phyloP scores from a whole-genome alignment of 2,113 vertebrate species.

The Cyanocitta stelleri region DNA sequence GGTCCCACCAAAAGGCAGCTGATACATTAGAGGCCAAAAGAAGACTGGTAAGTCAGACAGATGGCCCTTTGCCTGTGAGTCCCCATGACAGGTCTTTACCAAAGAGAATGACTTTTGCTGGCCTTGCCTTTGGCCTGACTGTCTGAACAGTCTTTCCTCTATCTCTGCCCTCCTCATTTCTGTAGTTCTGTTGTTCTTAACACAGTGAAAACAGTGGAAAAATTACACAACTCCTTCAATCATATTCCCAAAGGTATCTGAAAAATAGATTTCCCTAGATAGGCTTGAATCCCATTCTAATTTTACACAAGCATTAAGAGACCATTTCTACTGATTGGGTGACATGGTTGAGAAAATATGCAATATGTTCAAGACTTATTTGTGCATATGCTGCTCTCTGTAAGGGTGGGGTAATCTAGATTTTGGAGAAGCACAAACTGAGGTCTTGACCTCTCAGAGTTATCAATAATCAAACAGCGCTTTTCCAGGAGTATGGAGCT shows the following conservation, averaged over 20 bases:
- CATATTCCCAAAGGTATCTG: slow-evolving; percentile 32
- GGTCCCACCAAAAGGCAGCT: neutral
- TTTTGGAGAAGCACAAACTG: neutral
- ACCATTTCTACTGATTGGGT: slow-evolving; percentile 64
- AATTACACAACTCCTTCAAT: neutral
- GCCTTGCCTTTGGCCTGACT: neutral
- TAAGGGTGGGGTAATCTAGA: neutral
- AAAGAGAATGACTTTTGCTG: neutral
- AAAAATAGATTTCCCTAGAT: slow-evolving; percentile 58
- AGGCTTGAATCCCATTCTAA: slow-evolving; percentile 59
- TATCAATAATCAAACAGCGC: neutral
- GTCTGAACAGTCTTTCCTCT: neutral
- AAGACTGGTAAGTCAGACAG: neutral
- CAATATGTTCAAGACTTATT: slow-evolving; percentile 59
- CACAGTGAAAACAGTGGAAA: neutral
- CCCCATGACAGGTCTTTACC: neutral
- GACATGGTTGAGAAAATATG: slow-evolving; percentile 63
- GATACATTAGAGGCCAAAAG: neutral
- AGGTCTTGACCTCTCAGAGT: neutral
- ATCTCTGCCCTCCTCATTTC: neutral
- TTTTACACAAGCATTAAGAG: slow-evolving; percentile 61
- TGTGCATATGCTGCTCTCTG: slow-evolving; percentile 41
- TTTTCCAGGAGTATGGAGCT: neutral
- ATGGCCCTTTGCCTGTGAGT: neutral
- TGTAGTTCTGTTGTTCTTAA: neutral